A percentile compares a stretch with the other conserved stretches of the same genome.
Conservation (phyloP, 1,140 invertebrate species). For the Cherax destructor region DNA sequence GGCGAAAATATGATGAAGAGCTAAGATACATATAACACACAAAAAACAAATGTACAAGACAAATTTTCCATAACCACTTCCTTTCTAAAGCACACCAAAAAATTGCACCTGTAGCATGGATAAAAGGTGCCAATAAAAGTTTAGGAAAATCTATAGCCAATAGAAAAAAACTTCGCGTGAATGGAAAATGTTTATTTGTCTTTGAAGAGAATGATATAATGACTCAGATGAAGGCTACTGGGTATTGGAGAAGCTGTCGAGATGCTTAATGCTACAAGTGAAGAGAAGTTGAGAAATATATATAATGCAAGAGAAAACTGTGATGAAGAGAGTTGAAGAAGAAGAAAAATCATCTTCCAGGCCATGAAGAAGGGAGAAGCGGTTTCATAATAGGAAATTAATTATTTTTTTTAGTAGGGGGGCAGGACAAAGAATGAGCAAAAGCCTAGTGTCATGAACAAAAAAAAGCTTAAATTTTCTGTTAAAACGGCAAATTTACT, state of each 20-base stretch:
- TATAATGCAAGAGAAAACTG: background rate
- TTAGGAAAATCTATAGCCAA: no score
- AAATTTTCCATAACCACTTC: no score
- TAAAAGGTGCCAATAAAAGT: no score
- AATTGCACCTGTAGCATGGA: background rate
- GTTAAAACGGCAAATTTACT: background rate
- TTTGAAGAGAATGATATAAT: slow-evolving; percentile 54
- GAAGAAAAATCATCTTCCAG: slow-evolving; percentile 36
- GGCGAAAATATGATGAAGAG: background rate
- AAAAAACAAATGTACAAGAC: background rate
- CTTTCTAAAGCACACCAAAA: background rate
- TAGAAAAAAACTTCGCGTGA: no score
- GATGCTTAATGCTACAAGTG: background rate
- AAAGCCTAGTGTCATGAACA: background rate
- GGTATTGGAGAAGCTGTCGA: slow-evolving; percentile 19
- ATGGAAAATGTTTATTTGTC: background rate
- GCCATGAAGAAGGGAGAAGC: slow-evolving; percentile 44
- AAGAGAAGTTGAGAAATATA: background rate
- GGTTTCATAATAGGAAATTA: background rate
- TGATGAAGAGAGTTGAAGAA: background rate
- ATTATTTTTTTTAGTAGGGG: background rate
- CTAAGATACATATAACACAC: background rate
- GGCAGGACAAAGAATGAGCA: background rate
- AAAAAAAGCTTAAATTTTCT: no score
- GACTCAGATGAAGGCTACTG: slow-evolving; percentile 42